Evolutionary conservation across 2,888 invertebrate genomes (phyloP), one percentile per base, ranked within the genome.

Genomic region (Theretra japonica): DNA sequence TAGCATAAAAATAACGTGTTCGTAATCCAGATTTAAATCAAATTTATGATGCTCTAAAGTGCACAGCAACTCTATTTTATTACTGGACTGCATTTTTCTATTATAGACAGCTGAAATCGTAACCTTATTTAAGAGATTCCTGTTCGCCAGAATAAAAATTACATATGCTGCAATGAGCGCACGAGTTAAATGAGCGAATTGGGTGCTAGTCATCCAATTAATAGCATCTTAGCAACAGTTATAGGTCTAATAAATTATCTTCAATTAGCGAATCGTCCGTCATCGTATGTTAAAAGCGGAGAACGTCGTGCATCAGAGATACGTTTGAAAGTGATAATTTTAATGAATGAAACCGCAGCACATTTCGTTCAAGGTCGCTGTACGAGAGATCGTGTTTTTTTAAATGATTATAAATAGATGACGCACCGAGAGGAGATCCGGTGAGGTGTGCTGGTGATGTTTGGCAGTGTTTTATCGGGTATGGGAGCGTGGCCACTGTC

Each of bases 371-470:
- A 91, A 91, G 91, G 90, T 86, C 87, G 85, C 74, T 78, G 80
- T 81, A 84, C 75, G 79, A 76, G 76, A 78, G 73, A 72, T 76
- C 76, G 77, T 78, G 80, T 82, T 81, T 83, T 41, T 82, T 79
- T 74, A 77, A 79, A 75, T 82, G 78, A 83, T 79, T 86, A 87
- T 84, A 86, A 87, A 88, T 86, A 87, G 84, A 86, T 87, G 88
- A 91, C 91, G 90, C 91, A 91, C 88, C 90, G 84, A 86, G 79
- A 79, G 83, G 77, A 80, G 84, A 89, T 90, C 85, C 90, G 86
- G 82, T 83, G 86, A 81, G 76, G 73, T 77, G 78, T 77, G 78
- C 75, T 78, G 79, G 78, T 80, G 78, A 76, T 79, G 73, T 70
- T 70, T 72, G 75, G 77, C 75, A 75, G 74, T 70, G 71, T 68